Percentiles rank a stretch among this genome's conserved stretches.
These are phyloP conservation scores for Labia minor DNA, from an alignment of 2,888 invertebrate genomes.

Conservation along the genomic window DNA sequence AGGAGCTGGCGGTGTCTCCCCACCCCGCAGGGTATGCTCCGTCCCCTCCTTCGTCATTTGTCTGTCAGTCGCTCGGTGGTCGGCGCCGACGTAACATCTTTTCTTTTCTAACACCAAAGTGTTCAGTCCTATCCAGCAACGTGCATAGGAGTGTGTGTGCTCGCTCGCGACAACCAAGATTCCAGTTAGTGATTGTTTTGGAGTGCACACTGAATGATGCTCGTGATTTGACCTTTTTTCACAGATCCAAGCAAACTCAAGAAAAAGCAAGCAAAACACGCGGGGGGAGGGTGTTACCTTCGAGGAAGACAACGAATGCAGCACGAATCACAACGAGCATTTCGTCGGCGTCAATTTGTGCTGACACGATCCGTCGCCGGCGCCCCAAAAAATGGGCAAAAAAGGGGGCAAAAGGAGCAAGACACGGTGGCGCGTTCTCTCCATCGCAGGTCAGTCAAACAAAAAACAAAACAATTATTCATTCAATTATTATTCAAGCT, in stretches of 20 bases:
- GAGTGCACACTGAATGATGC: background rate
- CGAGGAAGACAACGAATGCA: slow-evolving; percentile 7
- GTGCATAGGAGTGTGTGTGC: background rate
- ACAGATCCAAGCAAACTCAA: background rate
- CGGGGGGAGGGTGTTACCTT: background rate
- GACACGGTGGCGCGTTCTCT: slow-evolving; percentile 52
- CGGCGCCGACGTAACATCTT: background rate
- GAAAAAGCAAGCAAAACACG: background rate
- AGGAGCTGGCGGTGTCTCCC: background rate
- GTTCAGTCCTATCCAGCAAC: too few relatives aligned
- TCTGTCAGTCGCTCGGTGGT: slow-evolving; percentile 5
- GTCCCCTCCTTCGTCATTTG: background rate
- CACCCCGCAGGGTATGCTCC: background rate
- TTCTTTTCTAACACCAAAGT: background rate
- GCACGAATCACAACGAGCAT: background rate
- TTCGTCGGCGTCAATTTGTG: background rate
- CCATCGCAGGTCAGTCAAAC: slow-evolving; percentile 45
- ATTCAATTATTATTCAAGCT: too few relatives aligned
- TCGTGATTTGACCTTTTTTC: background rate
- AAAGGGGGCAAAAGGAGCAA: slow-evolving; percentile 43
- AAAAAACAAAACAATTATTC: too few relatives aligned
- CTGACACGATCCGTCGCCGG: background rate
- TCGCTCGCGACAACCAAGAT: background rate
- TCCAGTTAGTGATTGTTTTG: background rate
- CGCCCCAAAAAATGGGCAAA: slow-evolving; percentile 42